Conservation (phyloP, 2,113 vertebrate species). For the Thymallus thymallus region DNA sequence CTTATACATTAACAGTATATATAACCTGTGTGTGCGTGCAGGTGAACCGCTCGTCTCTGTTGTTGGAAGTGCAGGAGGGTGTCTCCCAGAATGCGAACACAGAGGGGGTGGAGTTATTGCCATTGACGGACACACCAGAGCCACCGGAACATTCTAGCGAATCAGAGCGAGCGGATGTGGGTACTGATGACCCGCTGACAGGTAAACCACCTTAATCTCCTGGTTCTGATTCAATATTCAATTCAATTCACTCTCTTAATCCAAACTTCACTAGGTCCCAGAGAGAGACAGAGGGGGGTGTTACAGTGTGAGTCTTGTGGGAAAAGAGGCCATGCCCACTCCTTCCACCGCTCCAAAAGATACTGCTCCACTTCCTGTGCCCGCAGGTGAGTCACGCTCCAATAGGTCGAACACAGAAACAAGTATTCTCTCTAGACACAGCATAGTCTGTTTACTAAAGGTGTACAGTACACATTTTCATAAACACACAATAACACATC, state of each 20-base stretch:
- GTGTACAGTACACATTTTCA: neutral
- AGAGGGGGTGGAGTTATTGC: slow-evolving; percentile 33
- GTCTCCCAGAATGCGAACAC: slow-evolving; percentile 64
- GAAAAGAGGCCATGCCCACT: slow-evolving; percentile 90
- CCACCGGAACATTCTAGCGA: slow-evolving; percentile 53
- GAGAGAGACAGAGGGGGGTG: slow-evolving; percentile 80
- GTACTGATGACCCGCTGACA: slow-evolving; percentile 41
- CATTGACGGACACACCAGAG: slow-evolving; percentile 40
- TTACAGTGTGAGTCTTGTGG: slow-evolving; percentile 96
- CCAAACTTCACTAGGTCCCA: slow-evolving; percentile 69
- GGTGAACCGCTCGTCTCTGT: slow-evolving; percentile 73
- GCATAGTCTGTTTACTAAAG: neutral
- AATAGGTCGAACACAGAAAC: neutral
- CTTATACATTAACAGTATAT: too few species aligned
- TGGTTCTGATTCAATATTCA: neutral
- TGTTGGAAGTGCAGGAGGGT: slow-evolving; percentile 56
- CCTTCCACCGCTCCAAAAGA: slow-evolving; percentile 91
- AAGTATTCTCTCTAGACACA: neutral
- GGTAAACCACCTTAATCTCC: slow-evolving; percentile 19
- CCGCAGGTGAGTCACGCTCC: slow-evolving; percentile 77
- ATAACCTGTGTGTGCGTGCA: slow-evolving; percentile 27
- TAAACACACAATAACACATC: neutral
- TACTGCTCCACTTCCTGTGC: slow-evolving; percentile 97
- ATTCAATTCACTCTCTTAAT: neutral
- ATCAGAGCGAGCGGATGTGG: slow-evolving; percentile 58